phyloP scores from a whole-genome alignment of 2,113 vertebrate species.

The Microcebus jonahi region DNA sequence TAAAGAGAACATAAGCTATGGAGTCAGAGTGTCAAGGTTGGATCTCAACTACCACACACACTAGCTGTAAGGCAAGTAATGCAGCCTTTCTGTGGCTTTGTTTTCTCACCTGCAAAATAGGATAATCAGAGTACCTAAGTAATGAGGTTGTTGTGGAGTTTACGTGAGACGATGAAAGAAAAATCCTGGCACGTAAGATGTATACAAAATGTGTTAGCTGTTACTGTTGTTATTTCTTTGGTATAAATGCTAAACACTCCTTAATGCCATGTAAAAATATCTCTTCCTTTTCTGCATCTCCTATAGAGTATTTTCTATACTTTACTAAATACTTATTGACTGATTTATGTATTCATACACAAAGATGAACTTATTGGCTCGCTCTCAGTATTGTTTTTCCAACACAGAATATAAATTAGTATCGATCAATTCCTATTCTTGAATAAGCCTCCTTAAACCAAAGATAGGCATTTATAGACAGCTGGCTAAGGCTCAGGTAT shows the following conservation, averaged over 20 bases:
- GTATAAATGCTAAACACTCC: background rate
- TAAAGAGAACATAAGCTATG: background rate
- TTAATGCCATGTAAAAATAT: background rate
- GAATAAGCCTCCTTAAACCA: slow-evolving; percentile 29
- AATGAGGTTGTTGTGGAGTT: background rate
- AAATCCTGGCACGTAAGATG: background rate
- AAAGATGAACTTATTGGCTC: slow-evolving; percentile 23
- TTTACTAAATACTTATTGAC: background rate
- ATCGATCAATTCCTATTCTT: slow-evolving; percentile 38
- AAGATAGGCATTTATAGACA: slow-evolving; percentile 40
- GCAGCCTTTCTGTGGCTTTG: background rate
- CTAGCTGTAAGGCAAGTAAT: background rate
- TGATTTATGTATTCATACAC: background rate
- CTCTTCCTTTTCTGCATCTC: background rate
- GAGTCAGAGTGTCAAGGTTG: background rate
- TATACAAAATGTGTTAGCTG: background rate
- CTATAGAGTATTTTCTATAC: background rate
- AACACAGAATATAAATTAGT: slow-evolving; percentile 44
- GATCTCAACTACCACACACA: background rate
- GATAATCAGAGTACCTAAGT: background rate
- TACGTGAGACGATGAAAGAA: background rate
- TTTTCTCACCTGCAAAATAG: slow-evolving; percentile 16
- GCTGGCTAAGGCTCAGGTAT: background rate
- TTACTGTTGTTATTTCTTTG: background rate
- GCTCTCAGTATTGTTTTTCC: background rate